Base-by-base conservation (phyloP, 2,888 invertebrate genomes). In the Bhutanitis thaidina region DNA sequence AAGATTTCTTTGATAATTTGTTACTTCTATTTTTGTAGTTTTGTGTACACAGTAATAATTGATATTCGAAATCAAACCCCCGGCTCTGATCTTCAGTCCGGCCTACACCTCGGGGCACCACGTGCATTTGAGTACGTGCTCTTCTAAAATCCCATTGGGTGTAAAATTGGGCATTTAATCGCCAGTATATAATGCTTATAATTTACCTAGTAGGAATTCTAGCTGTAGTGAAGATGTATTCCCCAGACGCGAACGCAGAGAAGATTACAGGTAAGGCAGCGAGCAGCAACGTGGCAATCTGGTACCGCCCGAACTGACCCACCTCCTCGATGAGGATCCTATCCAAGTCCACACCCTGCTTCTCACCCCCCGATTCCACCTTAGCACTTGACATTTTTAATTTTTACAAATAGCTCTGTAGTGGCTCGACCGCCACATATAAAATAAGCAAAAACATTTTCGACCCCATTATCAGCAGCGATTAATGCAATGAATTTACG, bases 221-320 rank as follows among this genome's bases (percentile, higher is more conserved):
- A 7, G 83, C 84, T 0, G 83, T 83, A 0, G 88, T 87, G 52
- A 88, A 88, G 53, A 88, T 83, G 45, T 86, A 88, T 60, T 88
- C 88, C 13, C 86, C 85, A 0, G 86, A 67, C 0, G 85, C 86
- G 46, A 85, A 85, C 1, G 85, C 88, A 0, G 84, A 80, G 65
- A 88, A 87, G 16, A 88, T 84, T 8, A 85, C 76, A 0, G 87
- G 87, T 8, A 88, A 53, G 0, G 85, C 71, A 0, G 85, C 82
- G 27, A 87, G 68, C 1, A 78, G 62, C 49, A 86, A 60, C 4
- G 77, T 81, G 10, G 78, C 44, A 12, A 87, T 64, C 67, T 89
- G 88, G 58, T 87, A 89, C 49, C 62, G 65, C 1, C 87, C 88
- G 45, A 88, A 83, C 68, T 84, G 83, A 0, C 88, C 89, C 51